A percentile compares a stretch with the other conserved stretches of the same genome.
Conservation (phyloP, 2,888 invertebrate genomes). For the Branchipolynoe longqiensis region DNA sequence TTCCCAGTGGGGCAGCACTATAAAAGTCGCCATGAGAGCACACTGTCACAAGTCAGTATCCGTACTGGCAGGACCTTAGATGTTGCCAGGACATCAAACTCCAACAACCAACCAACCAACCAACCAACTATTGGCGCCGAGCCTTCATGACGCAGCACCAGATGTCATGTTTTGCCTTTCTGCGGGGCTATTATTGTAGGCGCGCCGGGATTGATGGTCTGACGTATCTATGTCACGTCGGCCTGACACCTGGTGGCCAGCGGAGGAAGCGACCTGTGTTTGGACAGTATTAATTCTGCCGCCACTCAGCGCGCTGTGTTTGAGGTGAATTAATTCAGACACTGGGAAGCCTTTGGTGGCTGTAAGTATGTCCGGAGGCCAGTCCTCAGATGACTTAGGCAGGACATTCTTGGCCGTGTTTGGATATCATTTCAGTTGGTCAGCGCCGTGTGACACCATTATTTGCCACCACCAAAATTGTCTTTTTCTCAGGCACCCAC, state of each 20-base stretch:
- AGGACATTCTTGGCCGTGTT: not conserved
- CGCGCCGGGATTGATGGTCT: not conserved
- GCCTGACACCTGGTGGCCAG: slow-evolving; percentile 38
- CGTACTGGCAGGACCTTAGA: no score
- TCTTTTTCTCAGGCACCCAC: not conserved
- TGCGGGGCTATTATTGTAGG: slow-evolving; percentile 17
- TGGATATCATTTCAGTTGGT: slow-evolving; percentile 53
- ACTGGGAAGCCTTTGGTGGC: not conserved
- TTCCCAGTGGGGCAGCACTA: no score
- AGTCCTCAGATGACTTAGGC: slow-evolving; percentile 34
- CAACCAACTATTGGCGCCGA: not conserved
- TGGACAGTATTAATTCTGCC: slow-evolving; percentile 42
- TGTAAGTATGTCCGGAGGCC: slow-evolving; percentile 47
- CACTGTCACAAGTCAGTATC: no score
- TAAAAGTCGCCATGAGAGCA: no score
- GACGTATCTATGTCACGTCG: slow-evolving; percentile 23
- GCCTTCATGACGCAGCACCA: slow-evolving; percentile 10
- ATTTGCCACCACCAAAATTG: not conserved
- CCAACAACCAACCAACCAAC: no score
- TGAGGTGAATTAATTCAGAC: slow-evolving; percentile 46
- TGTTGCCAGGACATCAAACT: no score
- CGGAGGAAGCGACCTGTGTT: not conserved
- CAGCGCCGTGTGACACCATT: not conserved
- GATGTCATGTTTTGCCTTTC: slow-evolving; percentile 49
- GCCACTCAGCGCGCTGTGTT: not conserved